Base-by-base conservation (phyloP, 1,140 invertebrate species). In the Plutomurus gul region DNA sequence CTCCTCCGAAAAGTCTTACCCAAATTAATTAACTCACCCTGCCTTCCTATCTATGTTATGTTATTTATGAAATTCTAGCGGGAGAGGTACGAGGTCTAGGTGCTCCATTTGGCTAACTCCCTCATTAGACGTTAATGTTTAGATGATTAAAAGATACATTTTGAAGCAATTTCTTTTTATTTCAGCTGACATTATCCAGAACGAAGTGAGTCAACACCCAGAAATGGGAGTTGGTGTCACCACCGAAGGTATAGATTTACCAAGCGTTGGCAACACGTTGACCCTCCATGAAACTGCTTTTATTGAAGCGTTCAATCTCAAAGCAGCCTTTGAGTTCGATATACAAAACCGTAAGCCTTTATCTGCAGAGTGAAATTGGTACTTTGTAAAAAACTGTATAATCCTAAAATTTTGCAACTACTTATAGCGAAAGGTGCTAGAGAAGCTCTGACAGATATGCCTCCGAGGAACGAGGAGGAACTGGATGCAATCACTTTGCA, bases 221-320 rank as follows among this genome's bases (percentile, higher is more conserved):
- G 98, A 99, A 87, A 87, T 99, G 81, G 95, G 95, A 82, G 96
- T 99, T 39, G 98, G 98, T 0, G 96, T 97, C 91, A 95, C 95
- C 84, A 96, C 96, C n/a, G 98, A 99, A 87, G 96, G 96, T 8
- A 95, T 97, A 81, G 96, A 98, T 89, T 93, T 97, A 4, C 90
- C 95, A 83, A 98, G 96, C 87, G 97, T 99, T 51, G 98, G 97
- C 16, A 99, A 99, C 87, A 98, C 97, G 2, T 88, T 98, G 40
- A 95, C 95, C 0, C 89, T 99, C 56, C 96, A 99, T 85, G 93
- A 99, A 87, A 98, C 97, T 22, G 96, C 96, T 37, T 88, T 99
- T 3, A 96, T 99, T 16, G 98, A 99, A 88, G 97, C 98, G 0
- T 98, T 99, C 85, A 99, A 99, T 88, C 89, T 99, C 0, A 99